Conservation (phyloP, 1,140 invertebrate genomes). For the Hyles vespertilio region DNA sequence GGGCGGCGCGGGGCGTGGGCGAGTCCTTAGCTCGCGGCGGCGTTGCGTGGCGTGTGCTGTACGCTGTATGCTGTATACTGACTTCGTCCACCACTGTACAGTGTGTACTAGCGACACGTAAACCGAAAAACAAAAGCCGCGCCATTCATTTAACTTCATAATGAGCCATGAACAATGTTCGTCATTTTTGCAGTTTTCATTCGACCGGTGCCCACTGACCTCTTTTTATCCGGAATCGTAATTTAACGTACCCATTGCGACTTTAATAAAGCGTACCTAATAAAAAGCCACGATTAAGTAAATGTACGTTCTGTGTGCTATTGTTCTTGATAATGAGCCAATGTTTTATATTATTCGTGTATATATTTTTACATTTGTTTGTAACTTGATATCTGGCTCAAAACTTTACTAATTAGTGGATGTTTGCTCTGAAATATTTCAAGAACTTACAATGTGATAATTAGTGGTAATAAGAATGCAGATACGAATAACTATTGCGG, state of each 20-base stretch:
- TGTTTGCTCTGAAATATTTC: not conserved
- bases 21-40: not conserved
- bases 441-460: no score
- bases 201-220: conserved; percentile 39
- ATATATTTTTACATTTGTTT: conserved; percentile 24
- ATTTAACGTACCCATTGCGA: conserved; percentile 53
- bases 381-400: conserved; percentile 26
- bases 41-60: not conserved
- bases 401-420: conserved; percentile 14
- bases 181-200: conserved; percentile 50
- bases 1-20: conserved; percentile 12
- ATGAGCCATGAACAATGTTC: conserved; percentile 63
- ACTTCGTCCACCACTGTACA: conserved; percentile 16
- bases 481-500: no score
- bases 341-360: conserved; percentile 31
- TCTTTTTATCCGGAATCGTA: conserved; percentile 50
- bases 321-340: conserved; percentile 57
- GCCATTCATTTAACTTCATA: conserved; percentile 54
- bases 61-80: not conserved
- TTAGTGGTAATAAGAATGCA: no score
- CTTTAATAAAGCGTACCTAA: conserved; percentile 54
- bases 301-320: conserved; percentile 47
- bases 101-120: conserved; percentile 21
- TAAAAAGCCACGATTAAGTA: conserved; percentile 62
- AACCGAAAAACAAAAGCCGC: conserved; percentile 33